Conservation (phyloP, 2,113 vertebrate species). For the Pelusios castaneus region DNA sequence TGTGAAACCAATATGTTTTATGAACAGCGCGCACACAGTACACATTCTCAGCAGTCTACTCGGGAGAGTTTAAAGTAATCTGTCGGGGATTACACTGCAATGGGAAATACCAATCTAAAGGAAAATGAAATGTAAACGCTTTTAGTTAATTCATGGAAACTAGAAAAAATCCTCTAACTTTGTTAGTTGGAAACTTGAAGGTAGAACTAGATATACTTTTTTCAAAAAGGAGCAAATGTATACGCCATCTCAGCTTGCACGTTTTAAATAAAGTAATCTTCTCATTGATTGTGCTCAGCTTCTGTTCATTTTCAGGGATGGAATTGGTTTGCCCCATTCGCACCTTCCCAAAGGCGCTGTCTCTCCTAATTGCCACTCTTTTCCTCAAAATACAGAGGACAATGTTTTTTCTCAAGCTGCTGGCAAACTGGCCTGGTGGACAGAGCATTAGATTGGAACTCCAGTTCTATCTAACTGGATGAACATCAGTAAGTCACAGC, state of each 20-base stretch:
- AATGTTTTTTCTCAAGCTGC: not conserved
- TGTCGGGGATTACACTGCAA: not conserved
- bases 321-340: not conserved
- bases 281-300: not conserved
- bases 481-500: not conserved
- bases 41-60: not conserved
- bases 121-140: not conserved
- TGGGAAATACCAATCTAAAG: not conserved
- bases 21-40: not conserved
- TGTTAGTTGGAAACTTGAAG: not conserved
- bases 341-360: not conserved
- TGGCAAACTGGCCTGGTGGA: not conserved
- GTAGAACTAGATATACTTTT: not conserved
- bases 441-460: not conserved
- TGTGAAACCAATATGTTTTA: not conserved
- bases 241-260: not conserved
- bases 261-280: conserved; percentile 38
- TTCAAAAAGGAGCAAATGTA: not conserved
- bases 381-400: not conserved
- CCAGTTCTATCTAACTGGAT: not conserved
- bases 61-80: not conserved
- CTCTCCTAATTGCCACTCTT: not conserved
- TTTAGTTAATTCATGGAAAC: conserved; percentile 9
- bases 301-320: not conserved
- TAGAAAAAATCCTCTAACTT: not conserved